phyloP scores from a whole-genome alignment of 2,113 vertebrate genomes.

The Ctenomys sociabilis region DNA sequence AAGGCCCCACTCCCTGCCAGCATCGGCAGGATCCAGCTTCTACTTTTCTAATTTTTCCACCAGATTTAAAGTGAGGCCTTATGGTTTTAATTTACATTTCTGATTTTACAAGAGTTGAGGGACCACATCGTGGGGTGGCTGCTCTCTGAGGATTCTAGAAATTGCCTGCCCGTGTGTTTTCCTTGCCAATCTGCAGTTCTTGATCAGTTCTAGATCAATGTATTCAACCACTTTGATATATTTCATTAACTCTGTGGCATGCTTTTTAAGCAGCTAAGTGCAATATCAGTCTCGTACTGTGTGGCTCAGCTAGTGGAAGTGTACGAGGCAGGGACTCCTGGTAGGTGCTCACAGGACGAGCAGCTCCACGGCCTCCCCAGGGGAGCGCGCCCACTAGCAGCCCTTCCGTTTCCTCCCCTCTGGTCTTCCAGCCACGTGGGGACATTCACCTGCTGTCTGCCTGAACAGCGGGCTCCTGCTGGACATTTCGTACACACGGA shows the following conservation, averaged over 20 bases:
- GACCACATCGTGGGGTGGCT: rapidly evolving
- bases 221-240: background rate
- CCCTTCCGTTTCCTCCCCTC: too few relatives aligned
- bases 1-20: rapidly evolving
- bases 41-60: background rate
- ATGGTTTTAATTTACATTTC: background rate
- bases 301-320: background rate
- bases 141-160: background rate
- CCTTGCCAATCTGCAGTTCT: background rate
- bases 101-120: background rate
- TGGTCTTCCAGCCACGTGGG: too few relatives aligned
- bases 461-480: background rate
- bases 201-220: background rate
- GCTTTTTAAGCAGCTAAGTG: background rate
- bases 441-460: background rate
- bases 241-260: background rate
- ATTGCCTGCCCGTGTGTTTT: background rate
- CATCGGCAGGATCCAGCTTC: background rate
- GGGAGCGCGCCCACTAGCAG: background rate
- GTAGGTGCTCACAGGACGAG: background rate
- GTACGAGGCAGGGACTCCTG: too few relatives aligned
- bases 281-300: background rate
- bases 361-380: background rate
- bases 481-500: background rate
- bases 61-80: background rate